Conservation (phyloP, 2,113 vertebrate species). For the Lampris megalopsis region DNA sequence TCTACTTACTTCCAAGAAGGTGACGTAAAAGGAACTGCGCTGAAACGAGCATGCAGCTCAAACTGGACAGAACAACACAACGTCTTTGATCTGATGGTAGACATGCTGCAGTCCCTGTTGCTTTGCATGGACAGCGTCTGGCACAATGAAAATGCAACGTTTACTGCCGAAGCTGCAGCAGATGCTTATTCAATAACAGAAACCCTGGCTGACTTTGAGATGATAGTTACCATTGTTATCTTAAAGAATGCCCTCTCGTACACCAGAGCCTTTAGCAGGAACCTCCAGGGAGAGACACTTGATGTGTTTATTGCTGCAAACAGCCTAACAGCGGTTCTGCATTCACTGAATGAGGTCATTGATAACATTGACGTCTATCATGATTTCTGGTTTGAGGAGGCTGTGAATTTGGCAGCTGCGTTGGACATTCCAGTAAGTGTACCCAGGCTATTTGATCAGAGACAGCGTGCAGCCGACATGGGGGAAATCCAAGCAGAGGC, state of each 20-base stretch:
- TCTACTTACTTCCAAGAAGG: slow-evolving; percentile 84
- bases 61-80: slow-evolving; percentile 89
- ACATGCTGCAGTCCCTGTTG: slow-evolving; percentile 85
- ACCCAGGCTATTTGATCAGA: slow-evolving; percentile 85
- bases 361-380: slow-evolving; percentile 96
- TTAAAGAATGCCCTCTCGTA: slow-evolving; percentile 90
- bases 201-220: slow-evolving; percentile 89
- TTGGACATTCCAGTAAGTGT: slow-evolving; percentile 86
- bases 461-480: slow-evolving; percentile 80
- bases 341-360: slow-evolving; percentile 92
- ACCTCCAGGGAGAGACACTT: slow-evolving; percentile 88
- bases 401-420: slow-evolving; percentile 82
- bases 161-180: slow-evolving; percentile 65
- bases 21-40: slow-evolving; percentile 78
- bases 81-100: slow-evolving; percentile 87
- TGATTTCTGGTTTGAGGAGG: slow-evolving; percentile 96
- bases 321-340: slow-evolving; percentile 90
- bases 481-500: slow-evolving; percentile 86
- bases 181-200: slow-evolving; percentile 85
- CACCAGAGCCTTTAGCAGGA: slow-evolving; percentile 91
- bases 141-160: slow-evolving; percentile 77
- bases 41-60: slow-evolving; percentile 82
- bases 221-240: slow-evolving; percentile 88
- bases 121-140: slow-evolving; percentile 87
- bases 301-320: slow-evolving; percentile 91